Conservation (phyloP, 2,797 vertebrate genomes). For the Bufotes viridis region DNA sequence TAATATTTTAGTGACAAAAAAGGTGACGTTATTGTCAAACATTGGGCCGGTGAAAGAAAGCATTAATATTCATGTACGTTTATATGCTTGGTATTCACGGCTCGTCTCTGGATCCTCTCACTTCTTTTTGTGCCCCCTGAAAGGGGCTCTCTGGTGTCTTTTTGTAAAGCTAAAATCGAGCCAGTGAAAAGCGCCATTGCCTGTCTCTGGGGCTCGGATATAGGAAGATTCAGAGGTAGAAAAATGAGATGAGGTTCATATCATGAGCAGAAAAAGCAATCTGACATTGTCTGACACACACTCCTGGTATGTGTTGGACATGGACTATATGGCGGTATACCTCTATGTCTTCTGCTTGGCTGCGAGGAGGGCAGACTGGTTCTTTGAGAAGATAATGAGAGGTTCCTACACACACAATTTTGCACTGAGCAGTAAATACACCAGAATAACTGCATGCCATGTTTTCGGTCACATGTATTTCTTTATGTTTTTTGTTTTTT, state of each 20-base stretch:
- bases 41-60: neutral
- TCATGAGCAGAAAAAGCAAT: no score
- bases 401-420: no score
- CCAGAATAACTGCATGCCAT: no score
- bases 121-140: neutral
- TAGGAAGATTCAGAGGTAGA: neutral
- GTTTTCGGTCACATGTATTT: no score
- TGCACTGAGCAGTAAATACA: no score
- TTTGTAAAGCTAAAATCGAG: neutral
- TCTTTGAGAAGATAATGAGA: no score
- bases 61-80: constrained; percentile 40
- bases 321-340: no score
- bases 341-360: no score
- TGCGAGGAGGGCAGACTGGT: no score
- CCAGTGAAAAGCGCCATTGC: neutral
- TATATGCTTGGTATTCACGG: constrained; percentile 40
- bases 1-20: constrained; percentile 1
- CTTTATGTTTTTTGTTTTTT: no score
- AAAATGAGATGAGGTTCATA: neutral
- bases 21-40: constrained; percentile 20
- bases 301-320: no score
- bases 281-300: no score
- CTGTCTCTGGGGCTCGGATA: neutral
- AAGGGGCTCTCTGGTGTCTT: neutral
- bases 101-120: neutral